phyloP scores from a whole-genome alignment of 2,888 invertebrate species.

The Leptura quadrifasciata region DNA sequence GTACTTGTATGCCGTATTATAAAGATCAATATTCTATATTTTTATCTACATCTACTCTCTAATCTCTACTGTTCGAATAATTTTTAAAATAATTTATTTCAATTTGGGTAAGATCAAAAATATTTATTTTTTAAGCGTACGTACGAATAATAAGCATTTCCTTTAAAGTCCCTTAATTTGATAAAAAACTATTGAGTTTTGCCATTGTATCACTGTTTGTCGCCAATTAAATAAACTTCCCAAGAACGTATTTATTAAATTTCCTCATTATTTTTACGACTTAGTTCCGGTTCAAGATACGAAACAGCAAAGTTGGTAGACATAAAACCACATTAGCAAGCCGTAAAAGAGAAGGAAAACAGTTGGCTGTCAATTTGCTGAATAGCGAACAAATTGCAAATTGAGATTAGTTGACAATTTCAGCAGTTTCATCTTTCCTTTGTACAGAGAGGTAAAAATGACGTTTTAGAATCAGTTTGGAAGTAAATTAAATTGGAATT shows the following conservation, averaged over 20 bases:
- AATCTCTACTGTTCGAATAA: too few relatives aligned
- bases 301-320: neutral
- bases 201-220: too few relatives aligned
- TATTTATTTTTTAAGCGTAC: too few relatives aligned
- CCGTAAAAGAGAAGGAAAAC: neutral
- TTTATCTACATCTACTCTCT: too few relatives aligned
- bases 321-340: neutral
- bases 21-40: too few relatives aligned
- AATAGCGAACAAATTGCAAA: neutral
- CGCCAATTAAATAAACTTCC: neutral
- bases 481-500: neutral
- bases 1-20: too few relatives aligned
- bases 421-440: neutral
- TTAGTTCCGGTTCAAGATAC: neutral
- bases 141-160: too few relatives aligned
- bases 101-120: too few relatives aligned
- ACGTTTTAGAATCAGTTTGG: neutral
- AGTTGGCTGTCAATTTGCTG: neutral
- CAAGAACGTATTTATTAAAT: neutral
- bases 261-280: neutral
- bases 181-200: neutral
- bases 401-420: slow-evolving; percentile 9
- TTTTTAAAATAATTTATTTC: too few relatives aligned
- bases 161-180: neutral
- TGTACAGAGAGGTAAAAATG: neutral